Evolutionary conservation across 2,113 vertebrate genomes (phyloP), one percentile per base, ranked within the genome.

Genomic region (Theristicus caerulescens): DNA sequence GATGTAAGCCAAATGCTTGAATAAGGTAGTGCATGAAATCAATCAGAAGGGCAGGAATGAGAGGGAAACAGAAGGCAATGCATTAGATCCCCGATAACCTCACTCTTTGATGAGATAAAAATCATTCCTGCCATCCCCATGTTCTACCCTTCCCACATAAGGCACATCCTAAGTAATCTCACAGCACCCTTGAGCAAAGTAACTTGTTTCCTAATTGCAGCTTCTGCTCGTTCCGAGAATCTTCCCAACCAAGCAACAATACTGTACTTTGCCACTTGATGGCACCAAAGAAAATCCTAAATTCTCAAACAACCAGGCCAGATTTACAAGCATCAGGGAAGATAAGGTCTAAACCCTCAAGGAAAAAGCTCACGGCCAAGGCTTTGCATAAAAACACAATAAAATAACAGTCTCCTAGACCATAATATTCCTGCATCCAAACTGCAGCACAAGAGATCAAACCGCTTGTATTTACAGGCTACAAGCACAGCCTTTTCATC

Each of bases 241-340:
- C 17, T 10, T 10, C 47, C 31, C 77, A 5, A 5, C 18, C 61
- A 2, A 34, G 51, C 4, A 34, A 10, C 88, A 10, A 54, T 86
- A 11, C 79, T 11, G 22, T 6, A 7, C 47, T 74, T 47, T 21
- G 49, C 95, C 96, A 76, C 96, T 67, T 73, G 96, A 91, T 81
- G 96, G 95, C 96, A 94, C 91, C 94, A 97, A 46, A 96, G 96
- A 85, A 95, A 81, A 76, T 1, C 46, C 73, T 62, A 93, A 89
- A 26, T 44, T 10, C 34, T 40, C 42, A n/a, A 9, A 20, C 0
- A 1, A 9, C 22, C 25, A 11, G 11, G 6, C 4, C 8, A 4
- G 14, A 11, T 4, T 11, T 7, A 3, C 29, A 29, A 7, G 1
- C 36, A 22, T 10, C 4, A 0, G 29, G 11, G 12, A 86, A 31